Base-by-base conservation (phyloP, 2,888 invertebrate species). In the Ferdinandea cuprea region DNA sequence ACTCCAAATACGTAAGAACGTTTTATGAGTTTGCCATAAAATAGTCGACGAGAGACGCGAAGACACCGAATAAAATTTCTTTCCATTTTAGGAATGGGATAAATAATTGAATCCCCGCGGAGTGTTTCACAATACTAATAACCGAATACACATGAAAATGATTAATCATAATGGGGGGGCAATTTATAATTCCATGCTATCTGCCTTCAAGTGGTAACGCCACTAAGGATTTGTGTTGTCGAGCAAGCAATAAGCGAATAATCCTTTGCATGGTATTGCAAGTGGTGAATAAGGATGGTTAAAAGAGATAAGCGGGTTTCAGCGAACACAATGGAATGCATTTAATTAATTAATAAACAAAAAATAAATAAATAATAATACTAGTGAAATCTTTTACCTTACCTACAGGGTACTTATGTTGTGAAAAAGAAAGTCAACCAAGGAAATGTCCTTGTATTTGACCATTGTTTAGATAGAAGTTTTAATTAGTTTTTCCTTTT, bases 11-110 rank as follows among this genome's bases (percentile, higher is more conserved):
- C 56, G 68, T 35, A 79, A 68, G 28, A 19, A 32, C 40, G 52
- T 66, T 79, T 79, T 80, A 76, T 69, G 58, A 52, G 80, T 9
- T 69, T 48, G 32, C 59, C 30, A 79, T 59, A 73, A 73, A 42
- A 30, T 15, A 42, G 28, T 25, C 17, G 28, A 19, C 19, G 48
- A 25, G n/a, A 21, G 15, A 32, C n/a, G 19, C 35, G 8, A 37
- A 37, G 35, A 37, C 6, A 6, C 21, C 17, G 21, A 46, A 52
- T 58, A 11, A 8, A 40, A 74, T 13, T n/a, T 52, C 15, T 42
- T 42, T 37, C 4, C 0, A 2, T 30, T 19, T 63, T n/a, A n/a
- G 63, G 63, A 52, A 69, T 80, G 80, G 76, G 74, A 65, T 80
- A 80, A 63, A 69, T 65, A 56, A 81, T 50, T 59, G 65, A 40